Percentiles rank a stretch among this genome's conserved stretches.
Evolutionary conservation across 2,888 invertebrate species (phyloP).

Genomic region (Agapetus fuscipes): DNA sequence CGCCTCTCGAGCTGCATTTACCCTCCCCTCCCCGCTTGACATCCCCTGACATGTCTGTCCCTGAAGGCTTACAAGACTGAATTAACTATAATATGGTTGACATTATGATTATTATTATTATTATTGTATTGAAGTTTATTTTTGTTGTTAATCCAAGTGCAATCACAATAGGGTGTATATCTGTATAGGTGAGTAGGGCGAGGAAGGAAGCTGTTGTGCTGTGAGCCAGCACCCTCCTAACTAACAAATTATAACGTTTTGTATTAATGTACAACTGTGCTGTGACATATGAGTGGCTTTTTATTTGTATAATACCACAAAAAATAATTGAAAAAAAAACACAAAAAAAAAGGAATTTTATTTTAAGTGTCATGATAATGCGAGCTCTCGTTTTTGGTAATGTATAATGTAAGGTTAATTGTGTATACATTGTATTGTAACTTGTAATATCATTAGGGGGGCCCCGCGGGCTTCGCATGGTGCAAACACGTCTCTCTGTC

Average conservation of each 20-base stretch:
- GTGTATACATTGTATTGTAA: constrained; percentile 7
- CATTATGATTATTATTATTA: constrained; percentile 17
- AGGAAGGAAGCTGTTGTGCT: constrained; percentile 3
- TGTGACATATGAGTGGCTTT: constrained; percentile 49
- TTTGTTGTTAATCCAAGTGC: constrained; percentile 19
- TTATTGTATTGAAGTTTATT: constrained; percentile 18
- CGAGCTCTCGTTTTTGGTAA: constrained; percentile 20
- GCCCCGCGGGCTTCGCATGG: constrained; percentile 18
- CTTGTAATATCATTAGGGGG: constrained; percentile 15
- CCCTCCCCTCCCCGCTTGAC: constrained; percentile 5
- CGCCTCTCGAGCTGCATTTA: background rate
- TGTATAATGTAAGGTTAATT: constrained; percentile 9
- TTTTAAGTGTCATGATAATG: constrained; percentile 20
- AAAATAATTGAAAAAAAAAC: too few relatives aligned
- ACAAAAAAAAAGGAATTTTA: constrained; percentile 20
- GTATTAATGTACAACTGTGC: constrained; percentile 44
- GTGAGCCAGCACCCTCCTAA: constrained; percentile 6
- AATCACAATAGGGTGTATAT: constrained; percentile 20
- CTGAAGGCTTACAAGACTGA: constrained; percentile 22
- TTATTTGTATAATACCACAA: constrained; percentile 30
- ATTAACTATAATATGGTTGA: constrained; percentile 18
- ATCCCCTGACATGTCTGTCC: constrained; percentile 14
- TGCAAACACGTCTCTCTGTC: constrained; percentile 21
- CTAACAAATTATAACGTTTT: constrained; percentile 23
- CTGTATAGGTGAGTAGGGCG: constrained; percentile 14